These are phyloP conservation scores for Chiloscyllium plagiosum DNA, from an alignment of 2,113 vertebrate genomes.

Conservation along the genomic window DNA sequence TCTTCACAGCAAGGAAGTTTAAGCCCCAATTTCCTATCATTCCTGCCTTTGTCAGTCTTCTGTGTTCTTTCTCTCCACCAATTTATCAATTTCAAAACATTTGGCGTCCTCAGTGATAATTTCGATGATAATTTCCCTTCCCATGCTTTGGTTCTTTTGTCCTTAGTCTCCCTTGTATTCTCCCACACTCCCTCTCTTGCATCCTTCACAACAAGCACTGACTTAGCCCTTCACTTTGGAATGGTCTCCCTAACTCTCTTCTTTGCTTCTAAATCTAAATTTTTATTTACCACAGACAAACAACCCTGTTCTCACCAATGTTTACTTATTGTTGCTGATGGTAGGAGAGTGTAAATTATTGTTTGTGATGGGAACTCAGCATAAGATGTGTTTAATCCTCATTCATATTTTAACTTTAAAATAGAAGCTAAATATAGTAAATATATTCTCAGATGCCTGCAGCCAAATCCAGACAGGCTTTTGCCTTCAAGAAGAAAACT, in stretches of 20 bases:
- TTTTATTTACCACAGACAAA: not conserved
- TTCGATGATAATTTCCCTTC: not conserved
- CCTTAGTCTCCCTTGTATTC: not conserved
- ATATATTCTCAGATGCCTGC: not conserved
- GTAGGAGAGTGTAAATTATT: not conserved
- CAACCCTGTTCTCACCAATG: not conserved
- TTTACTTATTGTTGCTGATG: not conserved
- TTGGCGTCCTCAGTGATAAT: not conserved
- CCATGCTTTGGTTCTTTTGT: not conserved
- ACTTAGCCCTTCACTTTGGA: too few species aligned
- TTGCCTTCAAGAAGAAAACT: too few species aligned
- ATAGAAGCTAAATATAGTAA: not conserved
- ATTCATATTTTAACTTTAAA: too few species aligned
- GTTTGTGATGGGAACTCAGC: not conserved
- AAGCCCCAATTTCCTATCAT: not conserved
- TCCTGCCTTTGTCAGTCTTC: not conserved
- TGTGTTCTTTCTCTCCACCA: not conserved
- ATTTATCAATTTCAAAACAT: not conserved
- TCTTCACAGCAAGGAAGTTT: not conserved
- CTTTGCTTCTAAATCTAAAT: not conserved
- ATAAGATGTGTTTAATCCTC: not conserved
- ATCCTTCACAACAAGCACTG: not conserved
- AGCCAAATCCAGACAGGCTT: not conserved
- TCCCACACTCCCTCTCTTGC: not conserved
- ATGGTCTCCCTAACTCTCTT: not conserved